Evolutionary conservation across 2,113 vertebrate species (phyloP).

Genomic region (Naja naja): DNA sequence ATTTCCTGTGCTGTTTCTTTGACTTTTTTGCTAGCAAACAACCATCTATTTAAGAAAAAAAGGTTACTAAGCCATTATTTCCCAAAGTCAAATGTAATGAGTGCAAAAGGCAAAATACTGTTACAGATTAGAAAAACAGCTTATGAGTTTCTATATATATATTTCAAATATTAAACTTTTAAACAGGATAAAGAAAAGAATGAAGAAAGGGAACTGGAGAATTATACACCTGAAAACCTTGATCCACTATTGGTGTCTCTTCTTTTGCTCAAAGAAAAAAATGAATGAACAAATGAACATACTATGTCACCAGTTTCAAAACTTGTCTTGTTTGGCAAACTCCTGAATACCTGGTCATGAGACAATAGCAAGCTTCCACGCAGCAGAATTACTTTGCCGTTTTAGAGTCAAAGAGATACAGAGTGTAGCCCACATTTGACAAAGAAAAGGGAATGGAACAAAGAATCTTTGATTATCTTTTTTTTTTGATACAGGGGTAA

Average conservation of each 20-base stretch:
- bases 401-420: background rate
- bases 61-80: constrained; percentile 69
- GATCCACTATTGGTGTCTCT: constrained; percentile 68
- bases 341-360: background rate
- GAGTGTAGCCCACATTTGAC: background rate
- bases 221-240: constrained; percentile 57
- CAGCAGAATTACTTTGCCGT: background rate
- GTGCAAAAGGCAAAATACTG: constrained; percentile 69
- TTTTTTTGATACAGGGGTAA: constrained; percentile 6
- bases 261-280: constrained; percentile 33
- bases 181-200: constrained; percentile 27
- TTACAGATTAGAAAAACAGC: constrained; percentile 64
- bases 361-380: background rate
- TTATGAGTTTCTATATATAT: constrained; percentile 49
- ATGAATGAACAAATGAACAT: background rate
- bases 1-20: constrained; percentile 39
- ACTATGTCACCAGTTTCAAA: background rate
- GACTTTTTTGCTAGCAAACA: constrained; percentile 19
- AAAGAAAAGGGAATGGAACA: background rate
- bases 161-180: constrained; percentile 66
- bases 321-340: background rate
- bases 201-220: constrained; percentile 39
- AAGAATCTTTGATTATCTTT: constrained; percentile 25
- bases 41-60: constrained; percentile 70
- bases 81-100: constrained; percentile 66